phyloP scores from a whole-genome alignment of 2,113 vertebrate genomes.

The Vicugna pacos region DNA sequence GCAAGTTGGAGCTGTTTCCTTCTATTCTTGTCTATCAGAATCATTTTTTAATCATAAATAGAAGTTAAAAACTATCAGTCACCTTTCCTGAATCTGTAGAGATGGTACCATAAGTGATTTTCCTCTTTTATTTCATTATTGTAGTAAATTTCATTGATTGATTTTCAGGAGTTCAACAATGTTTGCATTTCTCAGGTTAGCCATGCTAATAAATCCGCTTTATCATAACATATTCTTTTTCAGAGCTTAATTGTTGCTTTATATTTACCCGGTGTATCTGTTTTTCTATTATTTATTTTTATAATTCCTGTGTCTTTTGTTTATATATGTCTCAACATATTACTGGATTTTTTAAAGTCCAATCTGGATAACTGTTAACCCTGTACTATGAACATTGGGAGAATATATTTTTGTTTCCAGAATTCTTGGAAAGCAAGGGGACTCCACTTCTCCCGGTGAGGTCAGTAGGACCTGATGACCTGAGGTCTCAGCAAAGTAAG shows the following conservation, averaged over 20 bases:
- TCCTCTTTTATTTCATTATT: not conserved
- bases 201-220: not conserved
- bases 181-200: not conserved
- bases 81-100: not conserved
- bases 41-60: not conserved
- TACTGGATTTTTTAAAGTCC: not conserved
- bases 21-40: not conserved
- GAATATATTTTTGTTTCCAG: not conserved
- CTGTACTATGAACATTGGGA: not conserved
- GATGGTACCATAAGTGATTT: not conserved
- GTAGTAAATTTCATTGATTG: not conserved
- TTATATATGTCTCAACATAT: not conserved
- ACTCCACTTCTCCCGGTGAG: not conserved
- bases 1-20: not conserved
- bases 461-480: not conserved
- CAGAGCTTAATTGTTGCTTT: not conserved
- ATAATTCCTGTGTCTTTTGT: not conserved
- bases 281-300: not conserved
- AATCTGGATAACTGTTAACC: not conserved
- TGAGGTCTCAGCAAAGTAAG: not conserved
- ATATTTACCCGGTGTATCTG: not conserved
- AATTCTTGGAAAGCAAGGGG: not conserved
- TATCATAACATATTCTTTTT: not conserved
- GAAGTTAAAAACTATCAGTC: not conserved
- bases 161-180: not conserved